phyloP scores from a whole-genome alignment of 30 jellyfish, hydroid and myxozoan genomes.

The Chironex yamaguchii region DNA sequence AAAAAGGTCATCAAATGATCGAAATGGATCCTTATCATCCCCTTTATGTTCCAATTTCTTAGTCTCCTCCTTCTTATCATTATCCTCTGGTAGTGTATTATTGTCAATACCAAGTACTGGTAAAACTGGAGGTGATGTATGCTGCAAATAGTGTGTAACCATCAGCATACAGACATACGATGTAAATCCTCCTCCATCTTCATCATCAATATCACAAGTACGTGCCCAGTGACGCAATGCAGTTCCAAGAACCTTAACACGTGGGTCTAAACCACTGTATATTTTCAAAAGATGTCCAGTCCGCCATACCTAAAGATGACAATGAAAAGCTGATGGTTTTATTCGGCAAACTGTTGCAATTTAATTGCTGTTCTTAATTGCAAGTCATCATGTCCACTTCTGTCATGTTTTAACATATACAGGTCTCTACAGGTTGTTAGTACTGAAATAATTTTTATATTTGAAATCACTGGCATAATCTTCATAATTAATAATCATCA shows the following conservation, averaged over 20 bases:
- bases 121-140: not conserved
- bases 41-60: too few relatives aligned
- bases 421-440: too few relatives aligned
- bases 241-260: not conserved
- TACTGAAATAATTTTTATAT: too few relatives aligned
- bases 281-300: not conserved
- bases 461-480: too few relatives aligned
- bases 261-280: not conserved
- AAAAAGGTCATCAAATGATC: not conserved
- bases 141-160: not conserved
- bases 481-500: too few relatives aligned
- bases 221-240: not conserved
- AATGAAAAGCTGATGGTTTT: too few relatives aligned
- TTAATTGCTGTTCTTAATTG: too few relatives aligned
- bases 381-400: too few relatives aligned
- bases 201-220: not conserved
- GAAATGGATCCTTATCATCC: not conserved
- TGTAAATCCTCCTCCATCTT: not conserved
- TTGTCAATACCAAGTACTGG: not conserved
- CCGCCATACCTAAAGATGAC: not conserved
- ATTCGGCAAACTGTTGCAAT: too few relatives aligned
- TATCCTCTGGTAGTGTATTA: too few relatives aligned
- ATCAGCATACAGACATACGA: not conserved
- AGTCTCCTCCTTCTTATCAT: not conserved
- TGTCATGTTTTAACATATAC: too few relatives aligned